Evolutionary conservation across 2,888 invertebrate genomes (phyloP), one percentile per base, ranked within the genome.

Genomic region (Meteorus cinctellus): DNA sequence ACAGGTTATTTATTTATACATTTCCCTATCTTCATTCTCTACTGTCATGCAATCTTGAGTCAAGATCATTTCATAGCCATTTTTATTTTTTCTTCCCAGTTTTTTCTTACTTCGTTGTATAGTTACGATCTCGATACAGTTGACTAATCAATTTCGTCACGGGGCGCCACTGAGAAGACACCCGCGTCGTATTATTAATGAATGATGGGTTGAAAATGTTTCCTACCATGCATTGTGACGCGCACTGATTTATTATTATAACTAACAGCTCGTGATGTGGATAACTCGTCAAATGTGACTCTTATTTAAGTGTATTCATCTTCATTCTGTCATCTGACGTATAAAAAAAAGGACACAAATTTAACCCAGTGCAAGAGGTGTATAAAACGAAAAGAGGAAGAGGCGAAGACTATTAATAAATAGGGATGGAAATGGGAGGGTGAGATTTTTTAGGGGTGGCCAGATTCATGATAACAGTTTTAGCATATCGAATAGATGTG

Each of bases 111-210:
- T 55, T 68, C 48, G 74, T 68, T 60, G 65, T 68, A 55, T 73
- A 67, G 67, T 67, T 73, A 74, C 60, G 45, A 74, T 74, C 74
- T 74, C 74, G 74, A 74, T 74, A 74, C 55, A 74, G 74, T 74
- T 74, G 74, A 74, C 74, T 74, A 74, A 74, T 74, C 74, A 74
- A 74, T 74, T 74, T 74, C 74, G 68, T 74, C 68, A 74, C 60
- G 74, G 74, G 74, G 74, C 68, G 74, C 74, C 74, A 60, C 67
- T 68, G 27, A 60, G 45, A 74, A 74, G 74, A 74, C 74, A 74
- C 74, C 74, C 74, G 74, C 67, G 60, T 74, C 74, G 74, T 59
- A 66, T 74, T 74, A 74, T 74, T 74, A 74, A 74, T 74, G 74
- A 74, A 67, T 74, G 45, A 41, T 19, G 34, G 55, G 4, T 36